Conservation (phyloP, 2,113 vertebrate genomes). For the Phalacrocorax pelagicus region DNA sequence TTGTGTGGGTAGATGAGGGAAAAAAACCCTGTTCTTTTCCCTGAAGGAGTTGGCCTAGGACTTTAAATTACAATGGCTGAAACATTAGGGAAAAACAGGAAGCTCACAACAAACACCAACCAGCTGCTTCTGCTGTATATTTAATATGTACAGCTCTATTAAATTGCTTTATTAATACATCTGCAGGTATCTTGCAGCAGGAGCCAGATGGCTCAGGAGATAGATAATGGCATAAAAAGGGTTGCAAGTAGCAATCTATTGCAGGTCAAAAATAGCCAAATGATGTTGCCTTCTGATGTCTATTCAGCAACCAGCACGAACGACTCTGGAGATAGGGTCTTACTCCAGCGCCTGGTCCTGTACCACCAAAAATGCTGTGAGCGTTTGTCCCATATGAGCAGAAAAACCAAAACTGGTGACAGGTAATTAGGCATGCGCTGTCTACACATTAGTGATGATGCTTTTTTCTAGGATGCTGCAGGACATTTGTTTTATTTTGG, state of each 20-base stretch:
- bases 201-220: slow-evolving; percentile 16
- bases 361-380: neutral
- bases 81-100: slow-evolving; percentile 13
- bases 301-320: neutral
- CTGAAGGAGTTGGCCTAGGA: neutral
- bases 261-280: neutral
- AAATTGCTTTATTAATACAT: slow-evolving; percentile 53
- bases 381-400: neutral
- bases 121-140: slow-evolving; percentile 53
- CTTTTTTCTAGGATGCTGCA: neutral
- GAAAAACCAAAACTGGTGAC: neutral
- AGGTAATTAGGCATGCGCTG: neutral
- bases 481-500: neutral
- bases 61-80: neutral
- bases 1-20: neutral
- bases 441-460: accelerated
- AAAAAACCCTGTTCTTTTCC: slow-evolving; percentile 7
- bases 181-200: slow-evolving; percentile 30
- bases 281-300: neutral
- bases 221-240: neutral
- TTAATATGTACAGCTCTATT: slow-evolving; percentile 58
- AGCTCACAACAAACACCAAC: slow-evolving; percentile 33
- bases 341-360: accelerated
- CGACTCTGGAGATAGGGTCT: neutral
- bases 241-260: neutral